These are phyloP conservation scores for Perdita meconis DNA, from an alignment of 2,888 invertebrate species.

Conservation along the genomic window DNA sequence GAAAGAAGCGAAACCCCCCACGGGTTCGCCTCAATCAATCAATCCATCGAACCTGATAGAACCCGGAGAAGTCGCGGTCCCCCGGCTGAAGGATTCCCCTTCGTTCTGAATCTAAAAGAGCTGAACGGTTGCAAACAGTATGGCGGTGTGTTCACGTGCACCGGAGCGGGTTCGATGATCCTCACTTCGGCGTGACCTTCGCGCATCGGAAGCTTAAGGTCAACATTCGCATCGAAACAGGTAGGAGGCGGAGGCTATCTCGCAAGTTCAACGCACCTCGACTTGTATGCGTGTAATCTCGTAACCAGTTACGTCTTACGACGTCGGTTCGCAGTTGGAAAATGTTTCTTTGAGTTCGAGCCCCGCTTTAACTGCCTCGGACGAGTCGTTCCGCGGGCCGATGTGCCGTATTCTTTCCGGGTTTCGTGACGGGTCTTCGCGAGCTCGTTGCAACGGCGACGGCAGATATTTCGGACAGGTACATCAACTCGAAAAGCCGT, in stretches of 20 bases:
- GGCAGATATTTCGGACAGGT: too few species aligned
- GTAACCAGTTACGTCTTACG: constrained; percentile 64
- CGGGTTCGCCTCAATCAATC: too few species aligned
- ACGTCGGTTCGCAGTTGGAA: constrained; percentile 45
- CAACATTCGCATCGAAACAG: constrained; percentile 74
- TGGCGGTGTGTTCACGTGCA: constrained; percentile 1
- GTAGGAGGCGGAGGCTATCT: constrained; percentile 63
- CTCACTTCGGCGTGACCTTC: constrained; percentile 55
- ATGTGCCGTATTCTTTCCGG: too few species aligned
- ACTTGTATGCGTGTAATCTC: constrained; percentile 61
- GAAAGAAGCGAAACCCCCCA: too few species aligned
- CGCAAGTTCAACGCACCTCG: constrained; percentile 75
- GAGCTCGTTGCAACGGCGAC: too few species aligned
- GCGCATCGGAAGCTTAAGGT: constrained; percentile 69
- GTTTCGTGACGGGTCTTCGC: too few species aligned
- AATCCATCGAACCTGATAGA: constrained; percentile 2
- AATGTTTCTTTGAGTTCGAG: constrained; percentile 28
- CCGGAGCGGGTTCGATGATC: constrained; percentile 57
- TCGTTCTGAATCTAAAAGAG: not conserved
- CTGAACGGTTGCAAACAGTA: not conserved
- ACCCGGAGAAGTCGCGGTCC: not conserved
- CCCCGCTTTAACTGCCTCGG: not conserved
- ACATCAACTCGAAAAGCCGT: too few species aligned
- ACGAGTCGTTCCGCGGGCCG: too few species aligned
- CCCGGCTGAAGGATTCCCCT: not conserved